Base-by-base conservation (phyloP, 2,888 invertebrate genomes). In the Macaria notata region DNA sequence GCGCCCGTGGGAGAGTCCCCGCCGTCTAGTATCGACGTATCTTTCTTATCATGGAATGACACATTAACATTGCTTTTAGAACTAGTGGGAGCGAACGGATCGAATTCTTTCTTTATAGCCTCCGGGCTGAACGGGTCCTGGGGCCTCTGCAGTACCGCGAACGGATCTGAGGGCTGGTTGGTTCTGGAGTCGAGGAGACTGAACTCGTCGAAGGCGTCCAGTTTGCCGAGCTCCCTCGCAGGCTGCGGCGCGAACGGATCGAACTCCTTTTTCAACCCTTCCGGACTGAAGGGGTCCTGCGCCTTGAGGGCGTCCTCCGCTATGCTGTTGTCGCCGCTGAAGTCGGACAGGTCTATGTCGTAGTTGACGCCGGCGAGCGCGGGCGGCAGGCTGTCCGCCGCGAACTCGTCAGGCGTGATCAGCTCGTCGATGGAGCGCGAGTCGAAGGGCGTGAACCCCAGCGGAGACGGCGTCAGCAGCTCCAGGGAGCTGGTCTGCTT, bases 341-440 rank as follows among this genome's bases (percentile, higher is more conserved):
- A 85, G 79, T 95, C 96, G 3, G 95, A 95, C 57, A 95, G 85
- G 78, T 95, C 95, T 55, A 95, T 95, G 67, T 96, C 95, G 65
- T 96, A 96, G 76, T 95, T 95, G 9, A 96, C 93, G 70, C 94
- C 94, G 31, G 94, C 93, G 31, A 95, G 78, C 0, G 94, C 94
- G 9, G 94, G 92, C 0, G 92, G 88, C 39, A 93, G 82, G 57
- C 93, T 92, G 5, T 93, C 92, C 0, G 81, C 68, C 0, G 79
- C 87, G 49, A 86, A 92, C 38, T 94, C 94, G 51, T 95, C 95
- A 0, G 94, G 93, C 0, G 94, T 94, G 69, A 92, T 86, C 54
- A 92, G 66, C 55, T 93, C 93, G 59, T 94, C 94, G 9, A 94
- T 80, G 0, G 93, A 94, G 46, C 92, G 81, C 0, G 93, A 92